phyloP scores from a whole-genome alignment of 2,113 vertebrate genomes.

The Dasyprocta punctata region DNA sequence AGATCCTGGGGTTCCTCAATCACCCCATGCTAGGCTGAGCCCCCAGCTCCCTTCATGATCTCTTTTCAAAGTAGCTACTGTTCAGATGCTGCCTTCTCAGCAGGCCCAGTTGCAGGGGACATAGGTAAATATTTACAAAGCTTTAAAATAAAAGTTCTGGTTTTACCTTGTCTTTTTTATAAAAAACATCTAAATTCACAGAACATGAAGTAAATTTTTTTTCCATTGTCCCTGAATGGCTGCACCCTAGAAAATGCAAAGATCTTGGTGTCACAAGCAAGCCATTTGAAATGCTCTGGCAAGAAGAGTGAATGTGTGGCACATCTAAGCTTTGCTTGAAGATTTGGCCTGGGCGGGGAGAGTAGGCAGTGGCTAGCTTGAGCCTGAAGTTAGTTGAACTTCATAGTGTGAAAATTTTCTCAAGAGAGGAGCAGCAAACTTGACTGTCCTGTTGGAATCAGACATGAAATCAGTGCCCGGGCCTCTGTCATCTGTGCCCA shows the following conservation, averaged over 20 bases:
- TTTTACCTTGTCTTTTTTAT: neutral
- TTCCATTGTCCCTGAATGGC: neutral
- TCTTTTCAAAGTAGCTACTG: neutral
- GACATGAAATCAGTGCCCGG: neutral
- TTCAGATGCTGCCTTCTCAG: neutral
- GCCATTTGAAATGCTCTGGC: neutral
- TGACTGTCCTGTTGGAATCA: neutral
- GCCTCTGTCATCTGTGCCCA: conserved; percentile 50
- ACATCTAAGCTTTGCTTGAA: neutral
- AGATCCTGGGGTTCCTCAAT: neutral
- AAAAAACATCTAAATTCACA: neutral
- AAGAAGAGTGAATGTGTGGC: neutral
- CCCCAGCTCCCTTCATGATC: neutral
- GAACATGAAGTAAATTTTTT: neutral
- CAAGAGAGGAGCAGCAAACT: neutral
- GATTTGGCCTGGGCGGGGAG: neutral
- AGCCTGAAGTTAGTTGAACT: neutral
- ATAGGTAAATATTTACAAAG: neutral
- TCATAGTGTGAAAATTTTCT: neutral
- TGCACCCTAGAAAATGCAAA: neutral
- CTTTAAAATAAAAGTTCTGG: neutral
- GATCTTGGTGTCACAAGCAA: neutral
- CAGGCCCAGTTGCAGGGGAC: rapidly evolving
- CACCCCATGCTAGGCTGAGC: neutral
- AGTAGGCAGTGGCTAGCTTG: neutral